Evolutionary conservation across 2,113 vertebrate genomes (phyloP), one percentile per base, ranked within the genome.

Genomic region (Peromyscus maniculatus): DNA sequence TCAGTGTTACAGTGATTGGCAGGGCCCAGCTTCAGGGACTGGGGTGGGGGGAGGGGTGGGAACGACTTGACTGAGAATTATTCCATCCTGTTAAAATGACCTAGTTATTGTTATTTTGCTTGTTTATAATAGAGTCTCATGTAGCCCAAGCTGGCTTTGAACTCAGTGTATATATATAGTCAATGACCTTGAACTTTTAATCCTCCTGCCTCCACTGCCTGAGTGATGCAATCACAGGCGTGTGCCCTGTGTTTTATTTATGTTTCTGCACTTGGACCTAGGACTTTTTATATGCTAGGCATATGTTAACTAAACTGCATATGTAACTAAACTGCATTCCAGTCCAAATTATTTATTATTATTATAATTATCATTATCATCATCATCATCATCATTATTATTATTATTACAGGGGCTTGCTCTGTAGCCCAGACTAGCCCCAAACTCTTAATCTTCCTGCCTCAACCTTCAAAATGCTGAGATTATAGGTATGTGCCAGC

Each of bases 21-120:
- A n/a, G 87, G 78, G 12, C 17, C 79, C 43, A 1, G 3, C 88
- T 84, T 95, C 97, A 86, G 97, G 66, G 97, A 84, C 91, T 91
- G 0, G 16, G 67, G 59, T 93, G 71, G 15, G 79, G 12, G 79
- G 0, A 26, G 59, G 74, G 31, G 31, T 49, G 43, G 43, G 15
- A 21, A 59, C 4, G 16, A 16, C 31, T 17, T 4, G 31, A 36
- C 75, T 11, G 4, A 79, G 15, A 15, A 22, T 59, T 15, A 39
- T 39, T 87, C 71, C 2, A 12, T 33, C 62, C 71, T 92, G 71
- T 82, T 4, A 91, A 95, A 93, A 88, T 95, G 77, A 93, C 96
- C n/a, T 84, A 43, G 21, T 31, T 17, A 5, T 67, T 87, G 22
- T 46, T 86, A 24, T n/a, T 82, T 39, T 28, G 22, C 46, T 64